These are phyloP conservation scores for Sitta europaea DNA, from an alignment of 2,113 vertebrate species.

Conservation along the genomic window DNA sequence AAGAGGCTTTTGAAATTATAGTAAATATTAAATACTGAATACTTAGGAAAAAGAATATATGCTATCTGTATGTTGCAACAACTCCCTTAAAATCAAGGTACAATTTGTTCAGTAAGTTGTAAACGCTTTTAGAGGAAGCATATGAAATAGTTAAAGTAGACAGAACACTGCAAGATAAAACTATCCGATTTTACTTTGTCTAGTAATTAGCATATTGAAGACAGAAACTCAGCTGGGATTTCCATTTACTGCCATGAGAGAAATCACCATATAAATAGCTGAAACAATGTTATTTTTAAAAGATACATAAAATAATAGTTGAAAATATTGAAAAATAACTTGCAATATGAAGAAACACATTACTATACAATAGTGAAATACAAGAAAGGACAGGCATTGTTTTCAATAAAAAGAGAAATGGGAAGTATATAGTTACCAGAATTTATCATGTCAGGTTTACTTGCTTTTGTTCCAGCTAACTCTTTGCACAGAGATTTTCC, in stretches of 20 bases:
- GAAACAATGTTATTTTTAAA: neutral
- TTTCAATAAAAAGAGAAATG: neutral
- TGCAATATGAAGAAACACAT: neutral
- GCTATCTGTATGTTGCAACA: neutral
- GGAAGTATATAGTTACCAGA: neutral
- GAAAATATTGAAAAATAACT: neutral
- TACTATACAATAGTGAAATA: neutral
- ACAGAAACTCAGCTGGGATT: neutral
- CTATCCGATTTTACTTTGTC: neutral
- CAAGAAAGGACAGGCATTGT: neutral
- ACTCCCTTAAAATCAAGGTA: neutral
- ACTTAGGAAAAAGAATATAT: neutral
- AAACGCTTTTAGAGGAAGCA: neutral
- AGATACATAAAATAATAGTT: neutral
- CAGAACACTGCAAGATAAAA: neutral
- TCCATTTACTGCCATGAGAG: neutral
- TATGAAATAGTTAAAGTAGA: neutral
- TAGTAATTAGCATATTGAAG: neutral
- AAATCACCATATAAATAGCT: neutral
- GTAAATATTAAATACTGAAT: neutral
- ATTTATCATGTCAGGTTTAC: neutral
- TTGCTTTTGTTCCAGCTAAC: neutral
- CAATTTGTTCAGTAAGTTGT: neutral
- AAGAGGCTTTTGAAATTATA: neutral
- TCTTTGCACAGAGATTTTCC: neutral